Percentiles rank a stretch among this genome's conserved stretches.
Conservation (phyloP, 2,113 vertebrate genomes). For the Colistium nudipinnis region DNA sequence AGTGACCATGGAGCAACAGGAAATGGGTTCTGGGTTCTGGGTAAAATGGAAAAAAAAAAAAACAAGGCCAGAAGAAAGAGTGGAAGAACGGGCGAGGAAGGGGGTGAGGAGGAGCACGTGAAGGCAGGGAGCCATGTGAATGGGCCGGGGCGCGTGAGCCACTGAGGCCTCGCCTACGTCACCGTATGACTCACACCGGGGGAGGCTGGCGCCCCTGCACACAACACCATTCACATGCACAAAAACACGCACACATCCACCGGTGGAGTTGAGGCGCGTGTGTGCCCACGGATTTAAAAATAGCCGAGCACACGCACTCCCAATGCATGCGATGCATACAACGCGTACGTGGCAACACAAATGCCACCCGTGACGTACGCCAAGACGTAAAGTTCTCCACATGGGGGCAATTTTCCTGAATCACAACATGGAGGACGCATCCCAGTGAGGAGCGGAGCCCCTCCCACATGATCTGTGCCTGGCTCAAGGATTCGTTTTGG, state of each 20-base stretch:
- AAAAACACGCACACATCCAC: constrained; percentile 33
- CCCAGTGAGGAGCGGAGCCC: too few species aligned
- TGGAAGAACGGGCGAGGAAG: constrained; percentile 18
- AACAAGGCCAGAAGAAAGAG: neutral
- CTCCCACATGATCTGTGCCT: too few species aligned
- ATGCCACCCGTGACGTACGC: too few species aligned
- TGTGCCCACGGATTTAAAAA: constrained; percentile 30
- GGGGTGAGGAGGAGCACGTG: constrained; percentile 64
- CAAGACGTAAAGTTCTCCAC: too few species aligned
- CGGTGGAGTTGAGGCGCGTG: neutral
- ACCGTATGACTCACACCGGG: constrained; percentile 67
- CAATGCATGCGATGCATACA: neutral
- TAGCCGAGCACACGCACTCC: constrained; percentile 17
- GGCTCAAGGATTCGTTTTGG: too few species aligned
- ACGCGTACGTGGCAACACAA: neutral
- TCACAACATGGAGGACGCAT: too few species aligned
- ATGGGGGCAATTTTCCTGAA: too few species aligned
- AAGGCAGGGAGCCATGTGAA: constrained; percentile 77
- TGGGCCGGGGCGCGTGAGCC: constrained; percentile 60
- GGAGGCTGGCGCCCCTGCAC: constrained; percentile 31
- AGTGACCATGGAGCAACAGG: constrained; percentile 51
- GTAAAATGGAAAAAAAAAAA: neutral
- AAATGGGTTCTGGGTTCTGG: constrained; percentile 30
- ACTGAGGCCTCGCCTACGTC: constrained; percentile 52
- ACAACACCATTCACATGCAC: constrained; percentile 42